These are phyloP conservation scores for Pardosa pseudoannulata DNA, from an alignment of 2,888 invertebrate species.

Conservation along the genomic window DNA sequence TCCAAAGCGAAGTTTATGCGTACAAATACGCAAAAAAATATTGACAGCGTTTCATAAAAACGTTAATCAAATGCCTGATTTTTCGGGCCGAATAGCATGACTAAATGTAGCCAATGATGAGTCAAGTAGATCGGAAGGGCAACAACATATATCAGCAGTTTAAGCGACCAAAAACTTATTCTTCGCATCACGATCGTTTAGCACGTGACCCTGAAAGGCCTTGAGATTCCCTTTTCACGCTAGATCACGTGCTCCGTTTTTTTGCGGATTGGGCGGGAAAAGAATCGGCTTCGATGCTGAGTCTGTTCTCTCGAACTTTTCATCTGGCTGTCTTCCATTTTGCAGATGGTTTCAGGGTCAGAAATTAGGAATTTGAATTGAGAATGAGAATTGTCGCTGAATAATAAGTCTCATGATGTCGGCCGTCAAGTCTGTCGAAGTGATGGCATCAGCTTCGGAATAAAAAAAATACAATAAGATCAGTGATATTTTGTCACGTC, in stretches of 20 bases:
- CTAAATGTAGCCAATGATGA: no score
- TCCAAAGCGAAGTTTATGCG: no score
- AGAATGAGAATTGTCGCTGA: background rate
- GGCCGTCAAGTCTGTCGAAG: background rate
- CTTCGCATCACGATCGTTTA: background rate
- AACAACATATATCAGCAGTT: background rate
- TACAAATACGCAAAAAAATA: no score
- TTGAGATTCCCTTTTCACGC: background rate
- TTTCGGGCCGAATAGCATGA: no score
- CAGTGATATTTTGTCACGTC: no score
- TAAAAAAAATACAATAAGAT: no score
- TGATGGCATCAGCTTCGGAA: no score
- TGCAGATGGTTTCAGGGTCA: background rate
- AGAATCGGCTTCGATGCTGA: background rate
- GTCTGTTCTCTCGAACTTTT: background rate
- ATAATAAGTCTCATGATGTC: background rate
- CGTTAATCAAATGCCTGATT: no score
- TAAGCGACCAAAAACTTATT: background rate
- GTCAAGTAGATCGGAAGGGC: no score
- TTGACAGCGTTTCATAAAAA: no score
- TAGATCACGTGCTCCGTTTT: background rate
- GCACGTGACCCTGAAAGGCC: background rate
- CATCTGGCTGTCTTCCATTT: conserved; percentile 5
- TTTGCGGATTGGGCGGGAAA: background rate
- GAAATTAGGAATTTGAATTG: background rate